Base-by-base conservation (phyloP, 2,113 vertebrate species). In the Turdus rufiventris region DNA sequence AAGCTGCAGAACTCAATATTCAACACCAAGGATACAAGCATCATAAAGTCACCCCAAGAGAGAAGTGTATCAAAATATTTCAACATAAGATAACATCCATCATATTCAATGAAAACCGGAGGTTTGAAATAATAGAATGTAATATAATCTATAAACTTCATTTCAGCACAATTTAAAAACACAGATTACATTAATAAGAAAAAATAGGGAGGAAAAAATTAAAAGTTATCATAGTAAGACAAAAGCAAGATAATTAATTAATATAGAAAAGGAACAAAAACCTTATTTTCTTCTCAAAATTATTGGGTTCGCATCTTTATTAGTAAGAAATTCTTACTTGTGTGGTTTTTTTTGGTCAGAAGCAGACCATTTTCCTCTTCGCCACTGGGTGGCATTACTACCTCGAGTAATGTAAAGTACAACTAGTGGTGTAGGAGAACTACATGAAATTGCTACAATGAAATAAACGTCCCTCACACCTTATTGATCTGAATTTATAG, bases 341-440 rank as follows among this genome's bases (percentile, higher is more conserved):
- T 10, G 4, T 8, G 34, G 61, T 78, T 34, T 50, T 4, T 57
- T 48, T 31, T 9, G 14, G 18, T 12, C 5, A 1, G 62, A 53
- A 83, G 29, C 16, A 33, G 60, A 38, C 20, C 20, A 67, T 88
- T 83, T 56, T 74, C 45, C 38, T 85, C 8, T 68, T 93, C 29
- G 56, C 97, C 97, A 97, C 96, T 76, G 91, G 98, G 92, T 95
- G 98, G 97, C 94, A 83, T 36, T 57, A 43, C 26, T 33, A 66
- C 54, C 85, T 54, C 91, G 51, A 73, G 51, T 40, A 84, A 73
- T 2, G 18, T 28, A 34, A n/a, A 56, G 47, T 33, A 34, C 14
- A 47, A 25, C 83, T 43, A 88, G 66, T 31, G 25, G 43, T 34
- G 18, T 10, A 40, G 14, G 38, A 80, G 12, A 12, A 40, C 56